Conservation (phyloP, 1,140 invertebrate species). For the Lysiphlebus fabarum region DNA sequence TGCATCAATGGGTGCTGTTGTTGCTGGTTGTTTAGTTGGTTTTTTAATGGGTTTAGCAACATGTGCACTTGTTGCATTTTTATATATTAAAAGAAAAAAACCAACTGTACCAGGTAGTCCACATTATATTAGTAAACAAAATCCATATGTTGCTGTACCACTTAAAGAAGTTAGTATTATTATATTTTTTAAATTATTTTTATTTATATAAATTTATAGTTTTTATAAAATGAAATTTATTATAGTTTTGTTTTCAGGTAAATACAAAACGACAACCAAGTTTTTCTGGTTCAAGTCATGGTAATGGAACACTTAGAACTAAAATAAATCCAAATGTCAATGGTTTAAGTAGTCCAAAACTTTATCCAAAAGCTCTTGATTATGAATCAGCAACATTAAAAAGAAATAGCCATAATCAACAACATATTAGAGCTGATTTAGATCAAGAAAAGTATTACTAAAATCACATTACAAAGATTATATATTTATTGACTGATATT, state of each 20-base stretch:
- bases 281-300: slow-evolving; percentile 52
- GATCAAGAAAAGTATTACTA: slow-evolving; percentile 61
- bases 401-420: slow-evolving; percentile 66
- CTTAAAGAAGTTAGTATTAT: slow-evolving; percentile 64
- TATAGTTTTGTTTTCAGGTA: slow-evolving; percentile 37
- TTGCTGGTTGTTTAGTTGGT: slow-evolving; percentile 57
- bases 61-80: slow-evolving; percentile 46
- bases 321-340: slow-evolving; percentile 65
- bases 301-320: slow-evolving; percentile 60
- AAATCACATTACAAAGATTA: slow-evolving; percentile 22
- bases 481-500: slow-evolving; percentile 14
- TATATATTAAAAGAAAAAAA: slow-evolving; percentile 51
- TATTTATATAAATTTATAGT: slow-evolving; percentile 11
- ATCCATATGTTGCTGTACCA: slow-evolving; percentile 78
- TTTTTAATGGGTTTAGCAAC: slow-evolving; percentile 52
- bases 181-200: slow-evolving; percentile 1
- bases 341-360: slow-evolving; percentile 58
- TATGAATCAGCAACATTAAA: slow-evolving; percentile 77
- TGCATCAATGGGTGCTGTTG: slow-evolving; percentile 57
- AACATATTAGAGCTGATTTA: slow-evolving; percentile 58
- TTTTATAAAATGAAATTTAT: slow-evolving; percentile 8
- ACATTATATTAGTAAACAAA: slow-evolving; percentile 78
- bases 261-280: slow-evolving; percentile 51
- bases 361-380: slow-evolving; percentile 68
- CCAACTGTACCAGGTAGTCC: slow-evolving; percentile 65